A percentile compares a stretch with the other conserved stretches of the same genome.
phyloP scores from a whole-genome alignment of 1,140 invertebrate genomes.

The Cardiocondyla obscurior region DNA sequence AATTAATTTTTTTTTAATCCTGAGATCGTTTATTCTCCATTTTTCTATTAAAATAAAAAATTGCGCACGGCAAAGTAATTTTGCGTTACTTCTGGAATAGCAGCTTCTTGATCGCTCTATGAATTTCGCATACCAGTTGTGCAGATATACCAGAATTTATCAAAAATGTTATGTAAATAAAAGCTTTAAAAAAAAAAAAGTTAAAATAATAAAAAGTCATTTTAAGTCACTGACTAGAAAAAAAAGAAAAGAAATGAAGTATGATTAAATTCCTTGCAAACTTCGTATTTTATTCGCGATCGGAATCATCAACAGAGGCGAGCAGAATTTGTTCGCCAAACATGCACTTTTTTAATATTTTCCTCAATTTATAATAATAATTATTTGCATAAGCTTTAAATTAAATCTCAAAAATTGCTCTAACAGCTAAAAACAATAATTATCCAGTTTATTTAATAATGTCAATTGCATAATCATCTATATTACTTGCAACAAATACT shows the following conservation, averaged over 20 bases:
- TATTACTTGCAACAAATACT: slow-evolving; percentile 80
- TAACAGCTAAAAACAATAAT: slow-evolving; percentile 63
- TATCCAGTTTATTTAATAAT: slow-evolving; percentile 63
- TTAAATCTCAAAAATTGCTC: slow-evolving; percentile 59
- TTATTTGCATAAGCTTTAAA: slow-evolving; percentile 30
- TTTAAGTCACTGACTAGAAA: slow-evolving; percentile 75
- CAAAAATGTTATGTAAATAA: background rate
- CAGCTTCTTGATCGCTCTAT: background rate
- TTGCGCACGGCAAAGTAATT: background rate
- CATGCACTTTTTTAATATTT: background rate
- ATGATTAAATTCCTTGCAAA: slow-evolving; percentile 27
- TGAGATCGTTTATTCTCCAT: background rate
- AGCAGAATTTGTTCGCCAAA: background rate
- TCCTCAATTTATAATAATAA: slow-evolving; percentile 10
- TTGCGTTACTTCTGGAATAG: slow-evolving; percentile 16
- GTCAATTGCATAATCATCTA: slow-evolving; percentile 67
- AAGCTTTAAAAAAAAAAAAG: slow-evolving; percentile 13
- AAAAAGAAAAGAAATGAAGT: slow-evolving; percentile 58
- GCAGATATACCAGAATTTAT: background rate
- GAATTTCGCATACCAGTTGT: background rate
- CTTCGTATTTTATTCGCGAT: slow-evolving; percentile 13
- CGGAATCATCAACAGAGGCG: slow-evolving; percentile 20
- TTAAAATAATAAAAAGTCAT: slow-evolving; percentile 45
- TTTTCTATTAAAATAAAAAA: background rate
- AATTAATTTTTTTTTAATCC: background rate